Base-by-base conservation (phyloP, 2,797 vertebrate genomes). In the Emydoidea blandingii region DNA sequence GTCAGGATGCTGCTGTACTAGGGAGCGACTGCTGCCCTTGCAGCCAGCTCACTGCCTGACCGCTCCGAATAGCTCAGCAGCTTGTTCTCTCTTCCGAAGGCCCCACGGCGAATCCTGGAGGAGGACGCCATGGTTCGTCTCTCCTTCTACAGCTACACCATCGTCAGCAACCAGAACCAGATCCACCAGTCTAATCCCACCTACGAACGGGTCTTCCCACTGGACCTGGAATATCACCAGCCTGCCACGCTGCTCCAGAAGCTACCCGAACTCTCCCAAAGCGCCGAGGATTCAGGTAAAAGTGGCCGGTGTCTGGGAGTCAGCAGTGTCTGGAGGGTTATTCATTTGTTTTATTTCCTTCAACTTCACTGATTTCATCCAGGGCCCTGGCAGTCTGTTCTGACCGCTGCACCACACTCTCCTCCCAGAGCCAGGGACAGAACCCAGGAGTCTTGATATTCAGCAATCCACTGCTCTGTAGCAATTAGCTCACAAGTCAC, bases 141-240 rank as follows among this genome's bases (percentile, higher is more conserved):
- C 57, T 99, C 99, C 10, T 99, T 99, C 96, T 99, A 99, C 98
- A 99, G 99, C 82, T 99, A 99, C 97, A 99, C 99, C 83, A 99
- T 99, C 81, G 98, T 99, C 96, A 96, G 88, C 84, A 98, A 98
- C 94, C 99, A 99, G 98, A 99, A 99, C 1, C 99, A 99, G 27
- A 98, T 98, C 16, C 98, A 99, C 44, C 98, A 98, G 98, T 95
- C 98, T 0, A 99, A 99, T 90, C 98, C 99, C 79, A 99, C 99
- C 86, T 99, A 99, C 8, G 99, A 99, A 97, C 98, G 99, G 57
- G 98, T 99, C 25, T 99, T 99, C 96, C 98, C 99, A 34, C 95
- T 99, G 97, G 99, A 99, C 95, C 97, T 99, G 5, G 99, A 99
- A 90, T 99, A 99, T 96, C 99, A 99, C 97, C 99, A 99, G 96